These are phyloP conservation scores for Muntiacus reevesi DNA, from an alignment of 2,113 vertebrate species.

Conservation along the genomic window DNA sequence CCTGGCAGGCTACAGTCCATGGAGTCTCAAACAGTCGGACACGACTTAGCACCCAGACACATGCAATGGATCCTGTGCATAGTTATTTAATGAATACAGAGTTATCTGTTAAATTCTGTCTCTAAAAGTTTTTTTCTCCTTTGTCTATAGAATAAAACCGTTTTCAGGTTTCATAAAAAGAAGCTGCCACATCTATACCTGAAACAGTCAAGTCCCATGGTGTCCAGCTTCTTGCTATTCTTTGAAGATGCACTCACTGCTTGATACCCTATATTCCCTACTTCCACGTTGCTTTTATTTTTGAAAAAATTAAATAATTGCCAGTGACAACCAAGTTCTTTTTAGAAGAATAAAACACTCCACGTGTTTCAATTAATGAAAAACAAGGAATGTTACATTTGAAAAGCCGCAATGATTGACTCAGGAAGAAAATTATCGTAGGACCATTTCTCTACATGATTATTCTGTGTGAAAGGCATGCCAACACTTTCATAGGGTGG, in stretches of 20 bases:
- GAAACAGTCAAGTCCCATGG: neutral
- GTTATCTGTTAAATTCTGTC: neutral
- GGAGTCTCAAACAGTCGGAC: neutral
- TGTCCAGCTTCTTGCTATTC: neutral
- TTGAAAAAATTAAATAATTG: neutral
- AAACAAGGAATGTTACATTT: neutral
- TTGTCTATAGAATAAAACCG: neutral
- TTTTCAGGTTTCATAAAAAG: neutral
- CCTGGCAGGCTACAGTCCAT: neutral
- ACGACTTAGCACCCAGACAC: neutral
- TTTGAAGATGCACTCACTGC: neutral
- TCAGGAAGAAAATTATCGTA: neutral
- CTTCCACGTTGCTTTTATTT: neutral
- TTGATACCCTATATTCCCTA: neutral
- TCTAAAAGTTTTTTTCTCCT: neutral
- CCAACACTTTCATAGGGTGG: neutral
- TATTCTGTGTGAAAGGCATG: neutral
- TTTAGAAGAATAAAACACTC: neutral
- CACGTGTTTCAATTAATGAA: neutral
- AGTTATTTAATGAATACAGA: neutral
- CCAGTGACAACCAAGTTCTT: neutral
- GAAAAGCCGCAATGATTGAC: neutral
- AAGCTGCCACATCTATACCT: neutral
- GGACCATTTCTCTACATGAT: neutral
- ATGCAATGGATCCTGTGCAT: neutral